phyloP scores from a whole-genome alignment of 2,888 invertebrate species.

The Pheosia gnoma region DNA sequence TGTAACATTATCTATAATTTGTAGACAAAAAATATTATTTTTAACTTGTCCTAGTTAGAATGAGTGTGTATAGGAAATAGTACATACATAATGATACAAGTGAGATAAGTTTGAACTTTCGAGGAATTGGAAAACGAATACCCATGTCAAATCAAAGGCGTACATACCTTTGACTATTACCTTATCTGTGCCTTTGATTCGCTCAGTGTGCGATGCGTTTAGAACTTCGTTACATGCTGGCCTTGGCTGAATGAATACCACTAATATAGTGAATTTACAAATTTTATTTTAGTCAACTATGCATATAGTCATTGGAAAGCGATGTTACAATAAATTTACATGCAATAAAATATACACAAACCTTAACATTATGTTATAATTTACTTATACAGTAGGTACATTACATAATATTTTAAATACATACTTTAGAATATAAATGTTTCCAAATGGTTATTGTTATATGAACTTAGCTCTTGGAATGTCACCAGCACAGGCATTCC shows the following conservation, averaged over 20 bases:
- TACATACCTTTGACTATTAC: no score
- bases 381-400: constrained; percentile 8
- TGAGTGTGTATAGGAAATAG: no score
- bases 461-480: constrained; percentile 50
- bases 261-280: constrained; percentile 41
- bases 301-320: constrained; percentile 35
- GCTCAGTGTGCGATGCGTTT: no score
- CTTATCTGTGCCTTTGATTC: no score
- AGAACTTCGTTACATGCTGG: no score
- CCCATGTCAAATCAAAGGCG: no score
- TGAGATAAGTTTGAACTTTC: no score
- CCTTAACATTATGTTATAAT: constrained; percentile 28
- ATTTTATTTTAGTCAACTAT: constrained; percentile 37
- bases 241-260: background rate
- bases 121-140: no score
- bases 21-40: no score
- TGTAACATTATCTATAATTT: no score
- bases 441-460: constrained; percentile 32
- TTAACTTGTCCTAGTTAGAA: no score
- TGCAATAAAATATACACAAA: constrained; percentile 28
- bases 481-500: constrained; percentile 32
- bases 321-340: constrained; percentile 40
- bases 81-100: no score
- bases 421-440: constrained; percentile 3
- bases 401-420: constrained; percentile 5